A percentile compares a stretch with the other conserved stretches of the same genome.
Evolutionary conservation across 2,113 vertebrate species (phyloP).

Genomic region (Apeltes quadracus): DNA sequence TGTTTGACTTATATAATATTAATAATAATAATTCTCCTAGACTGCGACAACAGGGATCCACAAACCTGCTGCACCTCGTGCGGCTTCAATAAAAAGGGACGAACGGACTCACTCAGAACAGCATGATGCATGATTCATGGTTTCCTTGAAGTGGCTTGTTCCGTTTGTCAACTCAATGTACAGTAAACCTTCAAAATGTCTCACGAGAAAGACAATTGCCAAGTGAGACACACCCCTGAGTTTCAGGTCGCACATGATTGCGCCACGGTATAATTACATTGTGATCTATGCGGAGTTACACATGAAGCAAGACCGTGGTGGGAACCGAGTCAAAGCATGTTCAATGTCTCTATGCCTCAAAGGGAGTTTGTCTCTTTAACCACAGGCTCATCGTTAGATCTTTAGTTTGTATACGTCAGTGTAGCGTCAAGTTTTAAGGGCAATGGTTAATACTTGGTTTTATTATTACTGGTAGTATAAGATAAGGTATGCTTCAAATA

Average conservation of each 20-base stretch:
- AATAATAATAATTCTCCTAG: slow-evolving; percentile 42
- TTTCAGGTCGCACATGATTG: neutral
- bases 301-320: neutral
- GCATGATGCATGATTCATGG: neutral
- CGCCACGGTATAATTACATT: neutral
- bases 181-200: too few species aligned
- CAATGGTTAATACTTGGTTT: neutral
- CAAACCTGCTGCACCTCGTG: slow-evolving; percentile 26
- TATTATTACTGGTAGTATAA: neutral
- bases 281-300: neutral
- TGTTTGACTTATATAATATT: slow-evolving; percentile 49
- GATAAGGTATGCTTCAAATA: neutral
- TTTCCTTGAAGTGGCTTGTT: neutral
- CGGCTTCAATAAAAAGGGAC: neutral
- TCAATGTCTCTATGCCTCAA: neutral
- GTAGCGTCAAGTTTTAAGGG: neutral
- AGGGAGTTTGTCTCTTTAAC: neutral
- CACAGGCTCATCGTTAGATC: neutral
- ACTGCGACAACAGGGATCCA: slow-evolving; percentile 25
- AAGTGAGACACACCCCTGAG: neutral
- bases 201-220: neutral
- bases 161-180: neutral
- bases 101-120: neutral
- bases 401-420: neutral
- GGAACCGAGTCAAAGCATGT: neutral